A percentile compares a stretch with the other conserved stretches of the same genome.
Evolutionary conservation across 1,140 invertebrate species (phyloP).

Genomic region (Dendrolimus kikuchii): DNA sequence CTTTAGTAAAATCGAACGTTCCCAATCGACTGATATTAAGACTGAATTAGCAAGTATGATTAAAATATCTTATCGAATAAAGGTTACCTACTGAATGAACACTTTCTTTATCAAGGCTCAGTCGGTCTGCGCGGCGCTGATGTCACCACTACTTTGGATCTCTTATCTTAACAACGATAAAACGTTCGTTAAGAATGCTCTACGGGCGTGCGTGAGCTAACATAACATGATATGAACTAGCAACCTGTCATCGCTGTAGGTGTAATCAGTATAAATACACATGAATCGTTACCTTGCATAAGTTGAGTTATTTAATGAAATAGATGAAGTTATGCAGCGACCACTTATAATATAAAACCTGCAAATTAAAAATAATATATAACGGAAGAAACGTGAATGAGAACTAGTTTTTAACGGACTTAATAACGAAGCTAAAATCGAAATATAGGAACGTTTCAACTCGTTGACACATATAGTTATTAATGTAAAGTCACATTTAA

Average conservation of each 20-base stretch:
- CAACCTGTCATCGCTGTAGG: slow-evolving; percentile 11
- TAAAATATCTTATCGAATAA: slow-evolving; percentile 47
- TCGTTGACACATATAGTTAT: no score
- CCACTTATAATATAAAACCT: no score
- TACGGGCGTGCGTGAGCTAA: slow-evolving; percentile 20
- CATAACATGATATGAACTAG: slow-evolving; percentile 11
- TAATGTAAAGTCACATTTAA: no score
- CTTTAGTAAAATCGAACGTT: slow-evolving; percentile 11
- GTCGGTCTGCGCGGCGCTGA: slow-evolving; percentile 43
- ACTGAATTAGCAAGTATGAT: slow-evolving; percentile 36
- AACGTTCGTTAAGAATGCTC: slow-evolving; percentile 52
- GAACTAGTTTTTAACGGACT: no score
- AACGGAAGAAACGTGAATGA: no score
- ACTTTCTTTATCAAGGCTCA: slow-evolving; percentile 51
- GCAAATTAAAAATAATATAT: no score
- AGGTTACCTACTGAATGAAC: slow-evolving; percentile 50
- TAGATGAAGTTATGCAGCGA: no score
- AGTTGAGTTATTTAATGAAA: slow-evolving; percentile 2
- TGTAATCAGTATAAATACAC: neutral
- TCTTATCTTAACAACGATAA: slow-evolving; percentile 63
- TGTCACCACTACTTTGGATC: slow-evolving; percentile 56
- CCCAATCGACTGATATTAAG: slow-evolving; percentile 8
- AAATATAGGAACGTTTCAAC: no score
- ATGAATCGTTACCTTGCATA: no score
- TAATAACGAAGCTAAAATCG: no score